Evolutionary conservation across 2,113 vertebrate species (phyloP), one percentile per base, ranked within the genome.

Genomic region (Kryptolebias marmoratus): DNA sequence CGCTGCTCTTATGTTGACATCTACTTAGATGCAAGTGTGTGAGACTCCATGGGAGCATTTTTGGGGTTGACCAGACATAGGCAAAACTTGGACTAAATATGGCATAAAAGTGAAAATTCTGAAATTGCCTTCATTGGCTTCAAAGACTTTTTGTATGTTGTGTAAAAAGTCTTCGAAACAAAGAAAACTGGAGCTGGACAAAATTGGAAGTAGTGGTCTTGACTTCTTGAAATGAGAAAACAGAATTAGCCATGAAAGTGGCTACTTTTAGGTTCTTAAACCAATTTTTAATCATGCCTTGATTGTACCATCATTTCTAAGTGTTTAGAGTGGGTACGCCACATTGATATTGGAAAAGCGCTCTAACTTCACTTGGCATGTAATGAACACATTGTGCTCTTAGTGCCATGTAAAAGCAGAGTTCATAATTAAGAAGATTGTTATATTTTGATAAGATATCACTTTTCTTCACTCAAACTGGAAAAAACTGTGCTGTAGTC

Each of bases 321-420:
- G 55, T 50, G 64, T 78, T 39, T 56, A 39, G 42, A 47, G 42
- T 39, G 16, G 4, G 14, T 75, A 18, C 22, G 27, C 2, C 16
- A 8, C 1, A n/a, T 48, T 68, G 15, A 11, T 28, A 68, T n/a
- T 5, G 5, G 2, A 59, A 48, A 44, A 39, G 1, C 1, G 7
- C 54, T 50, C 10, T 5, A 55, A 44, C 39, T 45, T 30, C 12
- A 48, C 52, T 42, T 42, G 44, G n/a, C 0, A n/a, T 56, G 14
- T 44, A 62, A 62, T 53, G 50, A 9, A 11, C 50, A 55, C n/a
- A 0, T 32, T 59, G 14, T 2, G 1, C 11, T 54, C 30, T 49
- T 39, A 16, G n/a, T 49, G 22, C 65, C 32, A n/a, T 36, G 47
- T 28, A 13, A 76, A 64, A 69, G 48, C 14, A 59, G 2, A 32